A percentile compares a stretch with the other conserved stretches of the same genome.
phyloP scores from a whole-genome alignment of 2,888 invertebrate species.

The Timandra comae region DNA sequence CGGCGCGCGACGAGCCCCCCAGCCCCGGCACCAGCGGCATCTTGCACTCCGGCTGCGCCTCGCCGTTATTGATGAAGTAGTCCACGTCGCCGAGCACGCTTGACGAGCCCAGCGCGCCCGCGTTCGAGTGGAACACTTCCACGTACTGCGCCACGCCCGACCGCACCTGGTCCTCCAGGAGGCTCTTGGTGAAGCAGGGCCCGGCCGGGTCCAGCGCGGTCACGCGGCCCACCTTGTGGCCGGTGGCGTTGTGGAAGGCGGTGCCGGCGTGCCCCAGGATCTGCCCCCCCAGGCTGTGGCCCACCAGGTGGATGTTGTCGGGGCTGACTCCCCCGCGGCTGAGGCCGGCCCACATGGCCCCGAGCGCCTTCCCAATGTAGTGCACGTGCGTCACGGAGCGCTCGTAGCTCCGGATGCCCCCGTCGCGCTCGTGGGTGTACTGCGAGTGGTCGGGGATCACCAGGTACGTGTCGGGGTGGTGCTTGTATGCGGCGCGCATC shows the following conservation, averaged over 20 bases:
- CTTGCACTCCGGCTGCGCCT: conserved; percentile 67
- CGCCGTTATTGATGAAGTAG: conserved; percentile 66
- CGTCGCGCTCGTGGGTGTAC: conserved; percentile 22
- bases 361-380: conserved; percentile 25
- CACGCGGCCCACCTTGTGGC: conserved; percentile 18
- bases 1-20: conserved; percentile 42
- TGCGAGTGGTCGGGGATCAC: conserved; percentile 27
- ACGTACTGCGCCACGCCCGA: conserved; percentile 61
- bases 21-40: conserved; percentile 42
- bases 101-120: conserved; percentile 47
- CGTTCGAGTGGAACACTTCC: conserved; percentile 67
- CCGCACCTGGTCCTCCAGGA: conserved; percentile 39
- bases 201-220: conserved; percentile 25
- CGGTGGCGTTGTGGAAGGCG: conserved; percentile 13
- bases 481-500: conserved; percentile 23
- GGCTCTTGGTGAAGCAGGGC: conserved; percentile 19
- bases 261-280: conserved; percentile 20
- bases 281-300: conserved; percentile 28
- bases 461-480: conserved; percentile 22
- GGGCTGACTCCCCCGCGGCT: conserved; percentile 17
- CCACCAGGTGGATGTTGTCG: conserved; percentile 22
- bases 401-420: conserved; percentile 23
- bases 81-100: conserved; percentile 56
- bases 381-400: conserved; percentile 25
- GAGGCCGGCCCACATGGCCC: conserved; percentile 18